phyloP scores from a whole-genome alignment of 2,113 vertebrate genomes.

The Zosterops pallidus region DNA sequence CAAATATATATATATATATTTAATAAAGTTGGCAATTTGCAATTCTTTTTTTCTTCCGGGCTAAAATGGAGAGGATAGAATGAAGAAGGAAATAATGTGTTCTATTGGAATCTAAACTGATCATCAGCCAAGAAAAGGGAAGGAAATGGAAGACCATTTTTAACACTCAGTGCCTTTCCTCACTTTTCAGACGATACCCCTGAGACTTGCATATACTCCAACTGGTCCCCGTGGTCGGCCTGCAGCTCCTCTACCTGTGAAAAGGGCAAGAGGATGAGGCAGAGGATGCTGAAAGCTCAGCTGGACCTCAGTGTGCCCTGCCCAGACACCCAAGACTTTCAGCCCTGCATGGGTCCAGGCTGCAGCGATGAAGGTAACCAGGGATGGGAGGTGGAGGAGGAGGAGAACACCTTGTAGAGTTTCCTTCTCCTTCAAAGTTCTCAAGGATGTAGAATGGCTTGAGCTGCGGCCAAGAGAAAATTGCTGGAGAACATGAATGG shows the following conservation, averaged over 20 bases:
- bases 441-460: neutral
- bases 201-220: constrained; percentile 98
- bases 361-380: constrained; percentile 93
- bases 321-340: constrained; percentile 96
- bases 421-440: neutral
- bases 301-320: constrained; percentile 95
- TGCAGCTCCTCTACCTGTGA: constrained; percentile 98
- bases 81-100: neutral
- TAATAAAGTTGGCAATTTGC: neutral
- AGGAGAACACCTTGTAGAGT: neutral
- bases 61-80: neutral
- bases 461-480: neutral
- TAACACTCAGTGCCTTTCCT: neutral
- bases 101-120: neutral
- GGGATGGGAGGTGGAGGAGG: neutral
- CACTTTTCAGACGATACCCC: constrained; percentile 90
- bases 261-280: constrained; percentile 96
- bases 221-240: constrained; percentile 98
- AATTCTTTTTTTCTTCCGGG: neutral
- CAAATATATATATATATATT: neutral
- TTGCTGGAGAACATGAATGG: neutral
- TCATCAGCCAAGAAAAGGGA: neutral
- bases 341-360: constrained; percentile 97
- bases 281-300: constrained; percentile 98
- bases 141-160: neutral